Conservation (phyloP, 2,888 invertebrate genomes). For the Heliconius ismenius region DNA sequence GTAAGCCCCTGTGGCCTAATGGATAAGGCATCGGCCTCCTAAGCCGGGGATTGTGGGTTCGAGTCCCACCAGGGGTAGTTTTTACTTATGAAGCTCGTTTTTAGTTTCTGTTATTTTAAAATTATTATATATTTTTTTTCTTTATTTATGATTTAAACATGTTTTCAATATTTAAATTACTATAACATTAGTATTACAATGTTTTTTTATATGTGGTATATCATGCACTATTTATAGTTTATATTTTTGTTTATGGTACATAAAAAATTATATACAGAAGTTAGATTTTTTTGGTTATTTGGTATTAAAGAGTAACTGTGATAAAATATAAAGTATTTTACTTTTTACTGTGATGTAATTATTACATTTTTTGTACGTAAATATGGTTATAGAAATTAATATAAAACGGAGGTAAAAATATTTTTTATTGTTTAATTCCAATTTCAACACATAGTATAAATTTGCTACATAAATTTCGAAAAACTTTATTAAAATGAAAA, state of each 20-base stretch:
- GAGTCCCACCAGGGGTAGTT: constrained; percentile 87
- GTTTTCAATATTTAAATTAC: not conserved
- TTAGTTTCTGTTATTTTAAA: not conserved
- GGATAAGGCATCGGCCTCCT: constrained; percentile 90
- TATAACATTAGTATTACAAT: not conserved
- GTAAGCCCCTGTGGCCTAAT: constrained; percentile 87
- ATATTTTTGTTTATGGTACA: not conserved
- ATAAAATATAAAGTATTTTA: constrained; percentile 7
- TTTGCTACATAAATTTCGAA: no score
- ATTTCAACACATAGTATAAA: no score
- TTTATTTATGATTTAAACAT: not conserved
- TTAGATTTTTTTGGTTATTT: constrained; percentile 2
- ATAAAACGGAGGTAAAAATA: not conserved
- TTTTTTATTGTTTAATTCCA: no score
- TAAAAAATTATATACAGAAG: not conserved
- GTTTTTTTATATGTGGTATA: no score
- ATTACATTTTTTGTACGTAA: not conserved
- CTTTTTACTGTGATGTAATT: constrained; percentile 2
- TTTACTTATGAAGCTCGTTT: not conserved
- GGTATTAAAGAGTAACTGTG: not conserved
- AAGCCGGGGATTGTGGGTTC: constrained; percentile 90
- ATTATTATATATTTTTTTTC: not conserved
- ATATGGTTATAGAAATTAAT: not conserved
- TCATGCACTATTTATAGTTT: no score
- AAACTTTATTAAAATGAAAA: not conserved